Base-by-base conservation (phyloP, 64 coral and sea anemone species). In the Pocillopora damicornis region DNA sequence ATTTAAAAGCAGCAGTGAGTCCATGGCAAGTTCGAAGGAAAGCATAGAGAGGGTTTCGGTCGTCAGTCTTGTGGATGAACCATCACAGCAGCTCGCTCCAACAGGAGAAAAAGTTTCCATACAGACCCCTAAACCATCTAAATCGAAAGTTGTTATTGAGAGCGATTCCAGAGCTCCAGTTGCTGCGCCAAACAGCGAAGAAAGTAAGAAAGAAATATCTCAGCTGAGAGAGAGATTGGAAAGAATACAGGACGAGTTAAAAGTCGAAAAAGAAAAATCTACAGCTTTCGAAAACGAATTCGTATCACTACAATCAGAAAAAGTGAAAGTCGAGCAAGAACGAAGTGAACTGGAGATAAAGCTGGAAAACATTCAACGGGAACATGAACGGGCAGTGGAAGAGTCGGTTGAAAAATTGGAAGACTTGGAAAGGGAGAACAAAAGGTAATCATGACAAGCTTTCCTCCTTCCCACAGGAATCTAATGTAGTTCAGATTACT, bases 241-340 rank as follows among this genome's bases (percentile, higher is more conserved):
- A 82, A 78, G 87, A 82, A 58, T 25, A 5, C 75, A 86, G 22
- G 89, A 93, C 26, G 82, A 92, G 66, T n/a, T 97, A 36, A 63
- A 88, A 66, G 77, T 92, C 8, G 94, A 97, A 30, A 88, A 75
- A 26, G 94, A 93, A 69, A 97, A 88, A 61, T 79, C 37, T 1
- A 13, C 63, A 0, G 87, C 92, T 58, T 86, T 88, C 15, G 94
- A 97, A 63, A 30, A 74, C 84, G 63, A 83, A 63, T 75, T 99
- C 30, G 35, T 77, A 38, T 75, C 58, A 74, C 22, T 86, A 7
- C 89, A 88, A 35, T 75, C 87, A 3, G 91, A 99, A 37, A 95
- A 89, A 58, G 78, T 90, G 26, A 76, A 72, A 67, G 58, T 93
- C 74, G 91, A 95, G 61, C 97, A 99, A 88, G 93, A 93, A 88